These are phyloP conservation scores for Sitta carolinensis DNA, from an alignment of 2,797 vertebrate species.

Conservation along the genomic window DNA sequence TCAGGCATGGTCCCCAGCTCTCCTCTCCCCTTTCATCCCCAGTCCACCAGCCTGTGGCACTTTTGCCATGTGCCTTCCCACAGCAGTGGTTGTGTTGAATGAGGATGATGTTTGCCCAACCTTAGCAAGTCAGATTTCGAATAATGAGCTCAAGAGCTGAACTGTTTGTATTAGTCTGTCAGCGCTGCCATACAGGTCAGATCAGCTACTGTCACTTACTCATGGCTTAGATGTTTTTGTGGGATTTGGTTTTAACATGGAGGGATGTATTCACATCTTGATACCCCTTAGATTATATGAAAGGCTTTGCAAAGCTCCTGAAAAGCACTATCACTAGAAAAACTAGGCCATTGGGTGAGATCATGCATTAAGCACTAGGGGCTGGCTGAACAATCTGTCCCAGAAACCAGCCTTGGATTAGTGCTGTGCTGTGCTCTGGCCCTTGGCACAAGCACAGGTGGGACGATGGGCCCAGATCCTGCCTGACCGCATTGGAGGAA, in stretches of 20 bases:
- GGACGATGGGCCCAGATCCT: constrained; percentile 11
- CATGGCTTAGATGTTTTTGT: neutral
- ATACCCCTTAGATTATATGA: neutral
- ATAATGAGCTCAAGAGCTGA: constrained; percentile 15
- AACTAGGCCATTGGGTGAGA: constrained; percentile 68
- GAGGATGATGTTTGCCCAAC: constrained; percentile 21
- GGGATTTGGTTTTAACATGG: neutral
- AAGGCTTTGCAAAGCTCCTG: constrained; percentile 51
- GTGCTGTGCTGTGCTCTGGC: constrained; percentile 41
- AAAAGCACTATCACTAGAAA: constrained; percentile 67
- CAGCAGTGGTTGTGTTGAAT: neutral
- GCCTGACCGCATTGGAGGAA: neutral
- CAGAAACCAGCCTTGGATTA: constrained; percentile 62
- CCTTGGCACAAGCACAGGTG: constrained; percentile 57
- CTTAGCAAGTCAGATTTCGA: constrained; percentile 19
- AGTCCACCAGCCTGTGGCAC: accelerated
- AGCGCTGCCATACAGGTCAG: constrained; percentile 29
- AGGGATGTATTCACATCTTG: neutral
- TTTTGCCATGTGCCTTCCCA: neutral
- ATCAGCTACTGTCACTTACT: constrained; percentile 17
- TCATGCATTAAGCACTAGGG: constrained; percentile 63
- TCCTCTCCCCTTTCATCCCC: neutral
- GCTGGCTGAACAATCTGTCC: constrained; percentile 69
- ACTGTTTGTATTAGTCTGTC: neutral
- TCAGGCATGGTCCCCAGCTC: neutral